These are phyloP conservation scores for Andrena camellia DNA, from an alignment of 2,888 invertebrate species.

Conservation along the genomic window DNA sequence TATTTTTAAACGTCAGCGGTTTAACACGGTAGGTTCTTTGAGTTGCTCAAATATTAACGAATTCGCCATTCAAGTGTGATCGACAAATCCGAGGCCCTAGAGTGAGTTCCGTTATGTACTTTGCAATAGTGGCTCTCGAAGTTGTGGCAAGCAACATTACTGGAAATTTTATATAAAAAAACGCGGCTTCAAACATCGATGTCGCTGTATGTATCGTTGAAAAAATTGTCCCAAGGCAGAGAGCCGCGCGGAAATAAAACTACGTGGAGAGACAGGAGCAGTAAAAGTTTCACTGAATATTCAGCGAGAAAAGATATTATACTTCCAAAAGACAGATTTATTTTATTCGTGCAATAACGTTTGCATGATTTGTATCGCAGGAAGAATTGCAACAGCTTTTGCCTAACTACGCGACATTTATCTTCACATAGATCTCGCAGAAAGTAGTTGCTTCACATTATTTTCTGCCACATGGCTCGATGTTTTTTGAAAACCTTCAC, in stretches of 20 bases:
- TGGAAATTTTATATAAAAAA: slow-evolving; percentile 11
- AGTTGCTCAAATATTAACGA: not conserved
- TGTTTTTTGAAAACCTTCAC: too few relatives aligned
- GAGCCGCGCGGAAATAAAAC: not conserved
- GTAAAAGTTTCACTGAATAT: slow-evolving; percentile 9
- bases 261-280: not conserved
- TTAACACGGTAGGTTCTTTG: not conserved
- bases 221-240: not conserved
- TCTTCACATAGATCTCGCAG: not conserved
- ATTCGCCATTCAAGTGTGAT: not conserved
- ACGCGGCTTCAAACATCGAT: slow-evolving; percentile 20
- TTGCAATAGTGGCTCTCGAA: not conserved
- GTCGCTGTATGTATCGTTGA: not conserved
- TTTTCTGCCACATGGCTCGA: too few relatives aligned
- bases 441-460: not conserved
- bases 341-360: slow-evolving; percentile 1
- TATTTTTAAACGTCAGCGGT: not conserved
- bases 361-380: not conserved
- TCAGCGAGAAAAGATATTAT: not conserved
- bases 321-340: not conserved
- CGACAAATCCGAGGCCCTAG: slow-evolving; percentile 25
- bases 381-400: not conserved
- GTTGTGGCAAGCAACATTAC: not conserved
- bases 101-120: not conserved
- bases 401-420: not conserved